These are phyloP conservation scores for Acleris laterana DNA, from an alignment of 2,888 invertebrate species.

Conservation along the genomic window DNA sequence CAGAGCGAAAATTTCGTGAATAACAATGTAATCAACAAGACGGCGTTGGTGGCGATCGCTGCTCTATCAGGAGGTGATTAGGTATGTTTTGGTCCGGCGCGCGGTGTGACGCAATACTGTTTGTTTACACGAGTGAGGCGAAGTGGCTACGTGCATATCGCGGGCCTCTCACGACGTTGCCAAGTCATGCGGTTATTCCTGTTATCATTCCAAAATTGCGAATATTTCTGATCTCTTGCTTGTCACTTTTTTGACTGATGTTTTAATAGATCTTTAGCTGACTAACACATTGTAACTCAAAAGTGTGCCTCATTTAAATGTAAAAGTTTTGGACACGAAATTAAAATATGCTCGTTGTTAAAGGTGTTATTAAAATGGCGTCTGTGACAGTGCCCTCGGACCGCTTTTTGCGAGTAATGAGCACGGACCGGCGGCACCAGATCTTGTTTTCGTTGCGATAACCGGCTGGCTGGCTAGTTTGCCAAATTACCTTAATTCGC, in stretches of 20 bases:
- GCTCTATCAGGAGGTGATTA: slow-evolving; percentile 48
- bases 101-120: slow-evolving; percentile 70
- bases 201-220: slow-evolving; percentile 29
- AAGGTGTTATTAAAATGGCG: slow-evolving; percentile 55
- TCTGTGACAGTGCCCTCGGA: slow-evolving; percentile 47
- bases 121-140: slow-evolving; percentile 69
- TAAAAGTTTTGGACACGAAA: too few relatives aligned
- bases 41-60: slow-evolving; percentile 41
- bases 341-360: too few relatives aligned
- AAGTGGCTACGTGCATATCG: slow-evolving; percentile 53
- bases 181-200: slow-evolving; percentile 63
- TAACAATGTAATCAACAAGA: slow-evolving; percentile 58
- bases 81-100: slow-evolving; percentile 55
- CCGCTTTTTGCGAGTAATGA: slow-evolving; percentile 58
- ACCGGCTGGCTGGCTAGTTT: slow-evolving; percentile 41
- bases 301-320: too few relatives aligned
- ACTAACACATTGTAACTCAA: too few relatives aligned
- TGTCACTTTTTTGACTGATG: background rate
- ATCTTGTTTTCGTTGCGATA: slow-evolving; percentile 54
- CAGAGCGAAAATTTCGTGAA: slow-evolving; percentile 59
- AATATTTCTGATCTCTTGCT: slow-evolving; percentile 7
- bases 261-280: too few relatives aligned
- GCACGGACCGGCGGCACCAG: slow-evolving; percentile 47
- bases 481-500: slow-evolving; percentile 34
- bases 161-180: slow-evolving; percentile 58